Evolutionary conservation across 2,113 vertebrate species (phyloP), one percentile per base, ranked within the genome.

Genomic region (Pollimyrus isidori): DNA sequence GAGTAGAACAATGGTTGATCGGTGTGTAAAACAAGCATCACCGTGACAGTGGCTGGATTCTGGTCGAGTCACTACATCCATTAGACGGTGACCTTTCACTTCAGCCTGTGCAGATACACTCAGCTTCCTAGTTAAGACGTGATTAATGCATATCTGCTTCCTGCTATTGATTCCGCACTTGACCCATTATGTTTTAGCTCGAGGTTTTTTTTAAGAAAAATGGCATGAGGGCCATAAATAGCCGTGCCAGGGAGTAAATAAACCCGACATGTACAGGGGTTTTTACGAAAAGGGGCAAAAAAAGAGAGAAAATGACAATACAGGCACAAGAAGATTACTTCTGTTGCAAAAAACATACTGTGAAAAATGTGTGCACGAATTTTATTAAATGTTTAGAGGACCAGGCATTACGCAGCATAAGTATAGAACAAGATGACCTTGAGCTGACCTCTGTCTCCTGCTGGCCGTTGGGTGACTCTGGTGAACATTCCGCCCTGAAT

Each of bases 71-170:
- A n/a, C 45, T 30, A n/a, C 42, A 56, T 35, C 85, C 11, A 52
- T 52, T 53, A 52, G n/a, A 35, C 2, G 15, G 23, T 35, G 85
- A 87, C 85, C 50, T 87, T 53, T 53, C 2, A 39, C 50, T 53
- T 87, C 85, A 35, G 7, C n/a, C 48, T 35, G 50, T 56, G 80
- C 21, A 53, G 21, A 88, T 35, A 86, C 30, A 88, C 26, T 0
- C 58, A 4, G 49, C 17, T 88, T 84, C 15, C 3, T 39, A 80
- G 89, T 52, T 56, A 53, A 89, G 83, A 35, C 3, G 0, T 89
- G 50, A 88, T 80, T 91, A 90, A 88, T 82, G 62, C 35, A 86
- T 23, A 19, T 88, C 87, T 89, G 86, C 58, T 73, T 88, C 69
- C 48, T 35, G 45, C 19, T 80, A 91, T 90, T 65, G 87, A 89